Evolutionary conservation across 2,797 vertebrate genomes (phyloP).

Genomic region (Miichthys miiuy): DNA sequence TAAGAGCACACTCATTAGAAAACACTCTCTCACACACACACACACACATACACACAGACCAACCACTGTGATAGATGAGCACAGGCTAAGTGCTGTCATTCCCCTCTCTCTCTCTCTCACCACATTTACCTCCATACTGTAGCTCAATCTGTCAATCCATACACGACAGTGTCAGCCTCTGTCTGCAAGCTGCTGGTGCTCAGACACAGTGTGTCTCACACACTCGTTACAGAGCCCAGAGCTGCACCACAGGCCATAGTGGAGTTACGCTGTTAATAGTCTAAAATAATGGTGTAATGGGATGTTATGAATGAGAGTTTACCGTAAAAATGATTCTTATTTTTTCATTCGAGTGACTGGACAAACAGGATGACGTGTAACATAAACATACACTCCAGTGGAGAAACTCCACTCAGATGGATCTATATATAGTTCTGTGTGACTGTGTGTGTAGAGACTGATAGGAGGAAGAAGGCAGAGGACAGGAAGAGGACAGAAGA

Average conservation of each 20-base stretch:
- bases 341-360: not conserved
- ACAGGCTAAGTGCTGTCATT: conserved; percentile 38
- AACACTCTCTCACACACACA: conserved; percentile 22
- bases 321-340: conserved; percentile 3
- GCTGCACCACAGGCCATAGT: conserved; percentile 35
- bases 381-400: conserved; percentile 1
- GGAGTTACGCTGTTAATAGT: conserved; percentile 54
- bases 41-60: conserved; percentile 18
- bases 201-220: conserved; percentile 36
- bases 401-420: not conserved
- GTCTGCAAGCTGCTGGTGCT: conserved; percentile 44
- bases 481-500: not conserved
- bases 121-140: conserved; percentile 4
- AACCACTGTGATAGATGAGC: conserved; percentile 44
- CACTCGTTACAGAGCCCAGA: conserved; percentile 30
- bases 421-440: conserved; percentile 8
- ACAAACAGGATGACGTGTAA: conserved; percentile 2
- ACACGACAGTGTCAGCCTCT: conserved; percentile 17
- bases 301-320: conserved; percentile 26
- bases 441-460: not conserved
- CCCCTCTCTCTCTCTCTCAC: too few species aligned
- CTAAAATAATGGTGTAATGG: conserved; percentile 41
- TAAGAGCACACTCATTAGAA: conserved; percentile 60
- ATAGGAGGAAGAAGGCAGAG: not conserved
- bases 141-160: conserved; percentile 28